Base-by-base conservation (phyloP, 1,140 invertebrate genomes). In the Orius insidiosus region DNA sequence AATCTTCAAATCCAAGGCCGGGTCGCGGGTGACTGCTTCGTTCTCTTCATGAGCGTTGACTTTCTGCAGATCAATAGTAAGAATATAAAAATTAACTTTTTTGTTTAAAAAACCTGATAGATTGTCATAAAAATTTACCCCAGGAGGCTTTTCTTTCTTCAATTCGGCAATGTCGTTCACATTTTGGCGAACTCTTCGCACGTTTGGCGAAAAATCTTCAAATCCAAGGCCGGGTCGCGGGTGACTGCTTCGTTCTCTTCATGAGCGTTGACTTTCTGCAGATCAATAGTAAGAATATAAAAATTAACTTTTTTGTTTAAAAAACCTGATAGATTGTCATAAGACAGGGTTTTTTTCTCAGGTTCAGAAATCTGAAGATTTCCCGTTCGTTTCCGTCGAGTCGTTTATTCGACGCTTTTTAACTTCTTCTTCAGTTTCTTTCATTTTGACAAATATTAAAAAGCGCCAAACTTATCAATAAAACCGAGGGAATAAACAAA, bases 211-310 rank as follows among this genome's bases (percentile, higher is more conserved):
- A 85, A n/a, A n/a, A 71, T 62, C 48, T 67, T 57, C 2, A 75
- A 69, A 67, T 85, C 82, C 54, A 71, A 67, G 9, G 75, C 71
- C 6, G 74, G 67, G 39, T 75, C 68, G 50, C 79, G 61, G 36
- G 65, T 58, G 31, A 70, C 60, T 31, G 80, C 76, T 64, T 85
- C 80, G 45, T 74, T 66, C 60, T 85, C 81, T 63, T 87, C 84
- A 52, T 69, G 74, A 48, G 68, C 67, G 38, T 76, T 70, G 36
- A 76, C 75, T 58, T 64, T 70, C 75, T 79, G 50, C 5, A 65
- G 66, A 37, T 47, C 48, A 53, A 24, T 24, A 24, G n/a, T n/a
- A 24, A 24, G 24, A n/a, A n/a, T n/a, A n/a, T n/a, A n/a, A n/a
- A n/a, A n/a, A n/a, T n/a, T n/a, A n/a, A n/a, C n/a, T n/a, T n/a